Base-by-base conservation (phyloP, 2,888 invertebrate species). In the Petrolisthes manimaculis region DNA sequence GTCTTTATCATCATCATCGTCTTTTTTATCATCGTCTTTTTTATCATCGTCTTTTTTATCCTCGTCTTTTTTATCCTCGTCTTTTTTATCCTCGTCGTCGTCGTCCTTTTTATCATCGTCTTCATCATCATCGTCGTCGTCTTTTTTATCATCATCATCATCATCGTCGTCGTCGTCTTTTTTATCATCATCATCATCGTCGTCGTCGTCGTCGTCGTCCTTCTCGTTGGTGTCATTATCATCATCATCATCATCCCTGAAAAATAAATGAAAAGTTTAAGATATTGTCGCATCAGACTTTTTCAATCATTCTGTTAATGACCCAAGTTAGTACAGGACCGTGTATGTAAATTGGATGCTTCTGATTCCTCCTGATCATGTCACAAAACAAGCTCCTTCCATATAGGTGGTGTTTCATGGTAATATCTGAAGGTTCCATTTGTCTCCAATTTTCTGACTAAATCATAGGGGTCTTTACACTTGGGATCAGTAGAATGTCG, bases 201-300 rank as follows among this genome's bases (percentile, higher is more conserved):
- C 14, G 56, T 81, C 61, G n/a, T 81, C 21, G 18, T 81, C 61
- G 18, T 24, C n/a, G 55, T 24, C n/a, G 56, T 56, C n/a, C 9
- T 82, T 5, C 1, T 79, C 18, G 18, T 79, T n/a, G n/a, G 5
- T 54, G 55, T 79, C 8, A 79, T 14, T 54, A 79, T 79, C 54
- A n/a, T n/a, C 54, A n/a, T 79, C 54, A 54, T 79, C 79, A n/a
- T 79, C 79, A 61, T 61, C 61, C 37, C 37, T 37, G 37, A 37
- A 37, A 37, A 37, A 37, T 37, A 37, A 37, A 37, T 37, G 37
- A 37, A 37, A 37, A 37, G 37, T 37, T 37, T 37, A 37, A 37
- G 37, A 37, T 37, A 37, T 37, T 37, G 37, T 37, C 37, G 37
- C 37, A 37, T 37, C 37, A 37, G 37, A 37, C 37, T 37, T 37